Conservation (phyloP, 2,113 vertebrate species). For the Chionodraco myersi region DNA sequence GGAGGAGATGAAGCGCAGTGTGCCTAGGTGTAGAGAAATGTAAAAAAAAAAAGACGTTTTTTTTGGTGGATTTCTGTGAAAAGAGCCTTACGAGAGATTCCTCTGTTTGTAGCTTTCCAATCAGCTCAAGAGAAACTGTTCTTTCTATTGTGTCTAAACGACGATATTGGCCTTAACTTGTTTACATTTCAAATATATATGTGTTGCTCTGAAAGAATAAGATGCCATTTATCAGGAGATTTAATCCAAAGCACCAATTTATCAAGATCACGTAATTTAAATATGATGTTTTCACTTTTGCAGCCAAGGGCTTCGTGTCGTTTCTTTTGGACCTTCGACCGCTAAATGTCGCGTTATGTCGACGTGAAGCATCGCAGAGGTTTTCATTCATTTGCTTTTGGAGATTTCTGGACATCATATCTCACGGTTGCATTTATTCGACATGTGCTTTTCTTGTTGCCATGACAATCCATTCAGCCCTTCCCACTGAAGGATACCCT, state of each 20-base stretch:
- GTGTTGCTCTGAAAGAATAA: constrained; percentile 44
- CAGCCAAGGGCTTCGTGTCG: constrained; percentile 66
- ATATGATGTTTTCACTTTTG: constrained; percentile 38
- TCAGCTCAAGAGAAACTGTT: constrained; percentile 41
- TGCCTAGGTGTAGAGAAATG: not conserved
- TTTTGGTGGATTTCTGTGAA: constrained; percentile 36
- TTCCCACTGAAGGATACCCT: constrained; percentile 52
- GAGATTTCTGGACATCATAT: constrained; percentile 34
- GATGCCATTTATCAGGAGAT: constrained; percentile 46
- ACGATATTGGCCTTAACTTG: constrained; percentile 80
- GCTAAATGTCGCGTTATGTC: constrained; percentile 9
- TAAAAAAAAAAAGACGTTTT: not conserved
- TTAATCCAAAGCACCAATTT: constrained; percentile 51
- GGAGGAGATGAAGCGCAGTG: not conserved
- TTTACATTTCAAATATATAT: constrained; percentile 68
- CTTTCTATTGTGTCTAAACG: constrained; percentile 56
- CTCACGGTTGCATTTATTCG: constrained; percentile 33
- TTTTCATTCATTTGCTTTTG: constrained; percentile 1
- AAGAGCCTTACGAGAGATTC: constrained; percentile 62
- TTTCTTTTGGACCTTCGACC: constrained; percentile 4
- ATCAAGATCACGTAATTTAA: constrained; percentile 12
- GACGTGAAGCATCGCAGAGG: constrained; percentile 17
- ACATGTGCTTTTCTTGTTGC: constrained; percentile 54
- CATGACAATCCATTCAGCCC: constrained; percentile 78
- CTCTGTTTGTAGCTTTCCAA: constrained; percentile 47